Percentiles rank a stretch among this genome's conserved stretches.
These are phyloP conservation scores for Perodicticus potto DNA, from an alignment of 2,797 vertebrate species.

Conservation along the genomic window DNA sequence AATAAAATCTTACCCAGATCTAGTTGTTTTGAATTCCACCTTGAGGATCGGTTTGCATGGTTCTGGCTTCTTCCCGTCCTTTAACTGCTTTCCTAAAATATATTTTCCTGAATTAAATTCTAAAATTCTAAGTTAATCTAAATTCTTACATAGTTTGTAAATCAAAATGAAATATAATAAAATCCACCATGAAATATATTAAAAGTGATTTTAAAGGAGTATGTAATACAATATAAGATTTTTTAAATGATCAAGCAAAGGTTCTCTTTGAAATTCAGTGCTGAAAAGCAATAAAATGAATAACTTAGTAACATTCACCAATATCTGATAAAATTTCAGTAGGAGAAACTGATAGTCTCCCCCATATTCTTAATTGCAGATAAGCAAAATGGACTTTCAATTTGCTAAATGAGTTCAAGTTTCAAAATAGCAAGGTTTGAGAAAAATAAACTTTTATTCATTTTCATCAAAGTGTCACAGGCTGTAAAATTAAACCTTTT, in stretches of 20 bases:
- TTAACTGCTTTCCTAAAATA: slow-evolving; percentile 97
- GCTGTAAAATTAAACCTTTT: slow-evolving; percentile 23
- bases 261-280: slow-evolving; percentile 45
- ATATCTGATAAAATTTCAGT: slow-evolving; percentile 48
- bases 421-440: slow-evolving; percentile 47
- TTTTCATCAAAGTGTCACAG: slow-evolving; percentile 21
- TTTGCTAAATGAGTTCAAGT: slow-evolving; percentile 36
- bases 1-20: slow-evolving; percentile 93
- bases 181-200: slow-evolving; percentile 65
- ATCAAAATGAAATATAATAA: slow-evolving; percentile 61
- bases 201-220: slow-evolving; percentile 53
- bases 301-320: not conserved
- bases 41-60: slow-evolving; percentile 99
- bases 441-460: slow-evolving; percentile 39
- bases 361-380: slow-evolving; percentile 5
- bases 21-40: slow-evolving; percentile 99
- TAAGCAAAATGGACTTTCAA: not conserved
- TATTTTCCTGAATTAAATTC: slow-evolving; percentile 85
- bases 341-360: slow-evolving; percentile 20
- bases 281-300: slow-evolving; percentile 39
- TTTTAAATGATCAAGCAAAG: slow-evolving; percentile 38
- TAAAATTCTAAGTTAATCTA: slow-evolving; percentile 68
- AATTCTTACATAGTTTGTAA: slow-evolving; percentile 64
- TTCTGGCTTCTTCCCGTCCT: slow-evolving; percentile 99
- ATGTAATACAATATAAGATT: slow-evolving; percentile 46